Evolutionary conservation across 2,888 invertebrate species (phyloP).

Genomic region (Synanthedon andrenaeformis): DNA sequence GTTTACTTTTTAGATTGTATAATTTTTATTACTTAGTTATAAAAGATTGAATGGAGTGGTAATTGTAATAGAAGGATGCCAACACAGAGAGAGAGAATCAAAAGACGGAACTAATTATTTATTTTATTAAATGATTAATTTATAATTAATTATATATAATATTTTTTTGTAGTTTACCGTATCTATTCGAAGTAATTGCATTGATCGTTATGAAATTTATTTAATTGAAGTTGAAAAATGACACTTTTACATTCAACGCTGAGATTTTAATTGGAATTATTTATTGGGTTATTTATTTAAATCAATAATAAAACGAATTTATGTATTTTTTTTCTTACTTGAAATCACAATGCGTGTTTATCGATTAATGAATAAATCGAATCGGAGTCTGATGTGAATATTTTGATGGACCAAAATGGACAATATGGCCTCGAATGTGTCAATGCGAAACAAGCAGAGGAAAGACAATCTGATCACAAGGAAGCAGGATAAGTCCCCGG

Average conservation of each 20-base stretch:
- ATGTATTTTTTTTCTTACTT: slow-evolving; percentile 9
- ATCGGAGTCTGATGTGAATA: slow-evolving; percentile 6
- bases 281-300: slow-evolving; percentile 12
- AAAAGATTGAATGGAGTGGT: slow-evolving; percentile 29
- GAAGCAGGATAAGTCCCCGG: slow-evolving; percentile 65
- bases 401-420: slow-evolving; percentile 53
- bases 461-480: slow-evolving; percentile 64
- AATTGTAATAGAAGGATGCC: slow-evolving; percentile 40
- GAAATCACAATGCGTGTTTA: slow-evolving; percentile 16
- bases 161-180: slow-evolving; percentile 23
- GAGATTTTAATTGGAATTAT: slow-evolving; percentile 11
- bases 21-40: slow-evolving; percentile 32
- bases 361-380: slow-evolving; percentile 2
- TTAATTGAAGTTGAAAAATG: slow-evolving; percentile 5
- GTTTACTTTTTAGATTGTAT: slow-evolving; percentile 41
- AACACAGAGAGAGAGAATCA: slow-evolving; percentile 61
- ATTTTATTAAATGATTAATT: slow-evolving; percentile 37
- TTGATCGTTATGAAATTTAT: slow-evolving; percentile 6
- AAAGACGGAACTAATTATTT: slow-evolving; percentile 66
- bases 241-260: slow-evolving; percentile 7
- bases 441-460: slow-evolving; percentile 53
- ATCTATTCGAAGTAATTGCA: slow-evolving; percentile 10
- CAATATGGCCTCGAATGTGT: slow-evolving; percentile 60
- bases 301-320: slow-evolving; percentile 7
- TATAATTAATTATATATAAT: slow-evolving; percentile 38